Evolutionary conservation across 2,888 invertebrate species (phyloP).

Genomic region (Caenorhabditis drosophilae): DNA sequence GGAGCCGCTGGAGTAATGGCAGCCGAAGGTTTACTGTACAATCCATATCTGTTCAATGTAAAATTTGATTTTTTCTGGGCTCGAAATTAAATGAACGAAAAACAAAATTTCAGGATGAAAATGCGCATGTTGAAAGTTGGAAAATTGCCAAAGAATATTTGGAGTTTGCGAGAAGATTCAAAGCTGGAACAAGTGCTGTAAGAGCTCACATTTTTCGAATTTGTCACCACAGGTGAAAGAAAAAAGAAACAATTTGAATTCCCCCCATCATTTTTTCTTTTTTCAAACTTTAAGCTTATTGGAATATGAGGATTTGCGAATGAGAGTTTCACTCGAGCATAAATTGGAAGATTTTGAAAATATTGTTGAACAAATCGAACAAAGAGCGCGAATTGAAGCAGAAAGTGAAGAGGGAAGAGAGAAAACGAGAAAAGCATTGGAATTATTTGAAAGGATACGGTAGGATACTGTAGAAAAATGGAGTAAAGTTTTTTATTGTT

Average conservation of each 20-base stretch:
- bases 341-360: constrained; percentile 50
- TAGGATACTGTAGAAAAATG: constrained; percentile 15
- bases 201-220: constrained; percentile 95
- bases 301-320: constrained; percentile 60
- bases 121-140: constrained; percentile 38
- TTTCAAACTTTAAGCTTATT: constrained; percentile 50
- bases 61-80: constrained; percentile 77
- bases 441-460: constrained; percentile 40
- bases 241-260: no score
- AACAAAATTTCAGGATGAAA: constrained; percentile 26
- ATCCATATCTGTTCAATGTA: constrained; percentile 83
- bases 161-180: constrained; percentile 80
- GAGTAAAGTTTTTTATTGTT: no score
- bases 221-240: constrained; percentile 89
- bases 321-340: constrained; percentile 51
- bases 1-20: constrained; percentile 78
- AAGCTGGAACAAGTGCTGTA: constrained; percentile 86
- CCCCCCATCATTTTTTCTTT: no score
- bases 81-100: no score
- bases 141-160: constrained; percentile 86
- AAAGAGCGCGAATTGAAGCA: constrained; percentile 21
- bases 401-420: constrained; percentile 27
- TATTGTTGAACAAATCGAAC: constrained; percentile 54
- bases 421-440: constrained; percentile 18
- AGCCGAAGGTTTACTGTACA: constrained; percentile 91